Evolutionary conservation across 2,888 invertebrate genomes (phyloP), one percentile per base, ranked within the genome.

Genomic region (Drosophila mulleri): DNA sequence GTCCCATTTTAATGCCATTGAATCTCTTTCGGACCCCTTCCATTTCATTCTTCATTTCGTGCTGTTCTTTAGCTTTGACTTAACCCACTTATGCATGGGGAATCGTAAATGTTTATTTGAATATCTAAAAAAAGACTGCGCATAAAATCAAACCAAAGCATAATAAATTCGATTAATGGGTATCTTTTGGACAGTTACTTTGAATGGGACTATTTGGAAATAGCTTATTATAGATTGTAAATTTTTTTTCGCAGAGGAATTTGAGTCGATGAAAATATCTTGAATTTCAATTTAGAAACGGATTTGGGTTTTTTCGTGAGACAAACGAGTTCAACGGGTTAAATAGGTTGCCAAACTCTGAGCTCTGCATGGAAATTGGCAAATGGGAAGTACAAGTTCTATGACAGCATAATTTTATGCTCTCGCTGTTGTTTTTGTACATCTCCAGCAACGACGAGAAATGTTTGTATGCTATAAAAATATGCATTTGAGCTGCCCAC

Each of bases 311-410:
- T 80, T 67, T 67, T 63, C 16, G 60, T 60, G 9, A 57, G 41
- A 41, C 35, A 82, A 84, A 84, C 84, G 64, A 47, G 84, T 84
- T 85, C 54, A 77, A 56, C 75, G 47, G 62, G 79, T 75, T 81
- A 62, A 89, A 73, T 79, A 75, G 76, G 67, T 75, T 77, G 71
- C 69, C 77, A 57, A 63, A 18, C 50, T 50, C 53, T 50, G 47
- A 64, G 68, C 66, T 78, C 72, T 45, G 70, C 73, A 77, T 80
- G 77, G 75, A 89, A 88, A 77, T 80, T 67, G 77, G 80, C 89
- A 79, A 89, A 88, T 79, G 67, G 69, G 35, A 77, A 72, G 59
- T 67, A 72, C 65, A 84, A 66, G 67, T 71, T 81, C 70, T 67
- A 48, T 62, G 70, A 54, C 68, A 74, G 53, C 58, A 48, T 62